Conservation (phyloP, 2,888 invertebrate species). For the Cerceris ruficornis region DNA sequence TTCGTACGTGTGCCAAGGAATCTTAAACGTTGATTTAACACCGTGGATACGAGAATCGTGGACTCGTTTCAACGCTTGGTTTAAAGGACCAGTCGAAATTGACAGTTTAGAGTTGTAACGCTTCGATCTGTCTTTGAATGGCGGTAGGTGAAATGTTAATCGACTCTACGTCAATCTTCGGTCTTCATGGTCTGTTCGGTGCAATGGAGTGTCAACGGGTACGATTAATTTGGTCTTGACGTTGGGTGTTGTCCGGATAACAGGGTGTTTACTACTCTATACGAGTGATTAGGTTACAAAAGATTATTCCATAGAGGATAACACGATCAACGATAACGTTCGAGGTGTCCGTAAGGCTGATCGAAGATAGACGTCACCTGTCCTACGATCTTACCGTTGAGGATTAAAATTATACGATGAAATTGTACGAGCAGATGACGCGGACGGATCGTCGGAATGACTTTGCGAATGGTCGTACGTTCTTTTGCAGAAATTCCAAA, state of each 20-base stretch:
- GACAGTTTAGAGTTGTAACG: background rate
- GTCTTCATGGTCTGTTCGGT: no score
- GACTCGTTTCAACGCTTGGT: background rate
- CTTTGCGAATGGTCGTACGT: no score
- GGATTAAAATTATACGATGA: background rate
- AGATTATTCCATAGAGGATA: no score
- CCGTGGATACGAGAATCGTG: constrained; percentile 24
- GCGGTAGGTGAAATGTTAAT: background rate
- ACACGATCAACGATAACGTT: no score
- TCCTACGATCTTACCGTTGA: background rate
- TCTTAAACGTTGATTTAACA: constrained; percentile 37
- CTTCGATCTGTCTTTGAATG: background rate
- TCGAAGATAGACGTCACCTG: no score
- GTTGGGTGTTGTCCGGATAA: no score
- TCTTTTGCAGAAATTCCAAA: background rate
- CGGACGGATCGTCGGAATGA: background rate
- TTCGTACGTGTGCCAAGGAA: constrained; percentile 19
- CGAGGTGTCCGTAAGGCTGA: no score
- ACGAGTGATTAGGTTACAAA: no score
- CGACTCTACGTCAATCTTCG: background rate
- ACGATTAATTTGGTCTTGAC: no score
- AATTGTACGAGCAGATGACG: background rate
- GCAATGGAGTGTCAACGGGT: no score
- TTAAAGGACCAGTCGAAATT: background rate
- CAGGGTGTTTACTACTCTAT: no score